phyloP scores from a whole-genome alignment of 2,113 vertebrate species.

The Bucco capensis region DNA sequence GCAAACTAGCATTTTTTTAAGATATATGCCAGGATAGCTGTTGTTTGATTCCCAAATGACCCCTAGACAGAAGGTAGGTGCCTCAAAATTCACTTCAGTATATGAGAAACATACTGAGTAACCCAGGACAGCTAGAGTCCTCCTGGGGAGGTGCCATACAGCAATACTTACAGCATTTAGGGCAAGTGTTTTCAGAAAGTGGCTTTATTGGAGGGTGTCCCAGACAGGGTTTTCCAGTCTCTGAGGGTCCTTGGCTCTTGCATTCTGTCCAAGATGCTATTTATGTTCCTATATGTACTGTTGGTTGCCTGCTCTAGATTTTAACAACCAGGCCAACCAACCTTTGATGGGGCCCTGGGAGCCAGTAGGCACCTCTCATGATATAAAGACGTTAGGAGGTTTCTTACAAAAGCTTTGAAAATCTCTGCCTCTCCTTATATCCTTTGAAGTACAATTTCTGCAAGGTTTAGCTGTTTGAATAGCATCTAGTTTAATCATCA shows the following conservation, averaged over 20 bases:
- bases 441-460: neutral
- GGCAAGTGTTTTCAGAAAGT: neutral
- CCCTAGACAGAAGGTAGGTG: neutral
- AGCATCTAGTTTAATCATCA: neutral
- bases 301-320: neutral
- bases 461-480: neutral
- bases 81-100: neutral
- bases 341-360: neutral
- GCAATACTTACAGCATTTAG: neutral
- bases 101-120: neutral
- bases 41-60: neutral
- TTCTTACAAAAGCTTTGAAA: neutral
- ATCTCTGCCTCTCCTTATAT: neutral
- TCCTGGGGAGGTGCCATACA: neutral
- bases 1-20: neutral
- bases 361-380: neutral
- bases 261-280: neutral
- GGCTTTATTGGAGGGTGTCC: neutral
- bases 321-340: neutral
- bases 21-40: neutral
- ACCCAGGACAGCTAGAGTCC: neutral
- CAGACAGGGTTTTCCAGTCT: neutral
- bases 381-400: neutral
- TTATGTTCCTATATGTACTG: rapidly evolving
- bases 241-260: neutral